Evolutionary conservation across 2,888 invertebrate species (phyloP).

Genomic region (Tetrapedia diversipes): DNA sequence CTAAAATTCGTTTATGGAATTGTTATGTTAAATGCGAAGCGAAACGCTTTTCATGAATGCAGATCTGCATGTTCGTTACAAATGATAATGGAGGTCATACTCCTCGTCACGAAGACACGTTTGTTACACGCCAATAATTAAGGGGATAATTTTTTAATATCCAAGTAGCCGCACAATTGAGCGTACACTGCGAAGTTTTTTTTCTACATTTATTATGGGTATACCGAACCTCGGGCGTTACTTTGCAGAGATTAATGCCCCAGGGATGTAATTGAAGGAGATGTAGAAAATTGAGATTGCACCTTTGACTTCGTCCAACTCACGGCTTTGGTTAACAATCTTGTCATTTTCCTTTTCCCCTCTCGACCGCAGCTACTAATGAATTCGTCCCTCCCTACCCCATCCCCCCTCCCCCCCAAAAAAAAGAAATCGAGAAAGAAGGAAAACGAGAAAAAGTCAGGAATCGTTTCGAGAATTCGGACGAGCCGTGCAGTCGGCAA

Average conservation of each 20-base stretch:
- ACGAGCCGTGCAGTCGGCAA: slow-evolving; percentile 29
- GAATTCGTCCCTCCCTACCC: too few species aligned
- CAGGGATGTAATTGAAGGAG: slow-evolving; percentile 55
- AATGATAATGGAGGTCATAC: neutral
- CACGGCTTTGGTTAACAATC: slow-evolving; percentile 51
- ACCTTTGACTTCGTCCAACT: slow-evolving; percentile 36
- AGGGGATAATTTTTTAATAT: neutral
- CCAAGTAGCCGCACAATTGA: neutral
- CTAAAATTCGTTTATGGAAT: too few species aligned
- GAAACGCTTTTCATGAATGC: too few species aligned
- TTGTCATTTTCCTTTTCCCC: slow-evolving; percentile 36
- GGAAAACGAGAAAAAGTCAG: neutral
- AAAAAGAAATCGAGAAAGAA: neutral
- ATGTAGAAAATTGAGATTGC: slow-evolving; percentile 58
- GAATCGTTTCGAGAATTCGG: slow-evolving; percentile 27
- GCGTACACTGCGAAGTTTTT: neutral
- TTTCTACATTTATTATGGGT: slow-evolving; percentile 12
- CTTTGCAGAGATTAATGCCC: slow-evolving; percentile 50
- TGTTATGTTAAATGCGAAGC: too few species aligned
- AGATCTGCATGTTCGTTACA: neutral
- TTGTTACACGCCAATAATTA: neutral
- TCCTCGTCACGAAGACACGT: neutral
- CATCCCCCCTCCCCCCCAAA: slow-evolving; percentile 14
- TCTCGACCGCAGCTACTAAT: slow-evolving; percentile 32
- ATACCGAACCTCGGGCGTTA: neutral